Conservation (phyloP, 2,113 vertebrate species). For the Neolamprologus devosi region DNA sequence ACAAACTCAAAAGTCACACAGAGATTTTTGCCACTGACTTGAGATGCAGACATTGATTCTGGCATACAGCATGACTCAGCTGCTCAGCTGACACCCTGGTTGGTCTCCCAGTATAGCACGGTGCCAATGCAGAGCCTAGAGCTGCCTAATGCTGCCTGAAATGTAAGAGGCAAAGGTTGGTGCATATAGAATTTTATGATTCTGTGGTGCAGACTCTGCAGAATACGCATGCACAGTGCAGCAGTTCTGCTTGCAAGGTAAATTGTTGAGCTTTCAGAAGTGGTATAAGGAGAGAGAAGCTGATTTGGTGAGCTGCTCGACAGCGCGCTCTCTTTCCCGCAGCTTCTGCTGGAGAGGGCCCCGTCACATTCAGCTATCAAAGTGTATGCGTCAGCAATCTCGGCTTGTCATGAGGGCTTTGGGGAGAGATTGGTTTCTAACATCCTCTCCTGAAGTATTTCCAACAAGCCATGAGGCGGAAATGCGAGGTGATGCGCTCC, state of each 20-base stretch:
- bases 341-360: conserved; percentile 10
- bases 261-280: conserved; percentile 26
- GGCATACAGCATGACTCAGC: background rate
- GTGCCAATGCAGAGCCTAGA: background rate
- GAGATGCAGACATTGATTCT: background rate
- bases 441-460: conserved; percentile 18
- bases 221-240: background rate
- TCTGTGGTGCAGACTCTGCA: background rate
- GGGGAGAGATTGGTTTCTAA: conserved; percentile 28
- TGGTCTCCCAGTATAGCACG: background rate
- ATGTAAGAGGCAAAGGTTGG: background rate
- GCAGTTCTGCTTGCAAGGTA: conserved; percentile 35
- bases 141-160: background rate
- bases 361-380: conserved; percentile 33
- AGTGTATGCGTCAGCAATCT: conserved; percentile 31
- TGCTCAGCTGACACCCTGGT: background rate
- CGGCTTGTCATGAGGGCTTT: conserved; percentile 31
- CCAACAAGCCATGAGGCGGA: background rate
- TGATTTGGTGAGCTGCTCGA: conserved; percentile 12
- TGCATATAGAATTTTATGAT: background rate
- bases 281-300: background rate
- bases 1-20: background rate
- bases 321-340: background rate
- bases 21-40: background rate
- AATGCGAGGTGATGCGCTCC: background rate